Percentiles rank a stretch among this genome's conserved stretches.
phyloP scores from a whole-genome alignment of 2,888 invertebrate genomes.

The Hermodice carunculata region DNA sequence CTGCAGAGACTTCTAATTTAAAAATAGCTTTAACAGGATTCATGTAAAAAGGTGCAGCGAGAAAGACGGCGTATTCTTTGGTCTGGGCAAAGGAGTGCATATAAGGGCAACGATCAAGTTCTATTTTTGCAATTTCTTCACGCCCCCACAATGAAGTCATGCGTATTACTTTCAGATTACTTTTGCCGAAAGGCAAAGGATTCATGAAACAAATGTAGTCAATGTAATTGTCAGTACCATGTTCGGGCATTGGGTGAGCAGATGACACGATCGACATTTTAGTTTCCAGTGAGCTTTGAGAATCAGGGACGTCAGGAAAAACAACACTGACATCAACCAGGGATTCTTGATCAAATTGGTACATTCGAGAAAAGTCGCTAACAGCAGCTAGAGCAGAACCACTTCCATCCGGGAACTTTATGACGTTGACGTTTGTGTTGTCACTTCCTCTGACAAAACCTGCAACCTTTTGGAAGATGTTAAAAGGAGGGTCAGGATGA shows the following conservation, averaged over 20 bases:
- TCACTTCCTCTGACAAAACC: slow-evolving; percentile 58
- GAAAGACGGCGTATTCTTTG: slow-evolving; percentile 53
- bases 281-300: neutral
- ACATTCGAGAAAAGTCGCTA: slow-evolving; percentile 63
- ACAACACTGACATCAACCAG: slow-evolving; percentile 40
- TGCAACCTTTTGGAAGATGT: slow-evolving; percentile 45
- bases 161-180: slow-evolving; percentile 50
- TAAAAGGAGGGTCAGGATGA: slow-evolving; percentile 52
- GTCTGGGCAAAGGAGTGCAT: slow-evolving; percentile 65
- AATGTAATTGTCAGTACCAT: slow-evolving; percentile 49
- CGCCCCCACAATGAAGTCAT: slow-evolving; percentile 47
- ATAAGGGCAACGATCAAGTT: slow-evolving; percentile 54
- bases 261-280: too few species aligned
- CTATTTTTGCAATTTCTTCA: slow-evolving; percentile 52
- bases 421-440: slow-evolving; percentile 64
- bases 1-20: slow-evolving; percentile 51
- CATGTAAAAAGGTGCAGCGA: slow-evolving; percentile 59
- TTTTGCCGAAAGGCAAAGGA: slow-evolving; percentile 46
- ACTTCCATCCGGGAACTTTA: neutral
- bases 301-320: neutral
- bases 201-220: slow-evolving; percentile 56
- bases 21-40: slow-evolving; percentile 52
- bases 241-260: slow-evolving; percentile 62
- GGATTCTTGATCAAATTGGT: slow-evolving; percentile 44
- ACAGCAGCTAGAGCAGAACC: slow-evolving; percentile 45